A percentile compares a stretch with the other conserved stretches of the same genome.
Conservation (phyloP, 2,797 vertebrate genomes). For the Pangasius sanitwongsei region DNA sequence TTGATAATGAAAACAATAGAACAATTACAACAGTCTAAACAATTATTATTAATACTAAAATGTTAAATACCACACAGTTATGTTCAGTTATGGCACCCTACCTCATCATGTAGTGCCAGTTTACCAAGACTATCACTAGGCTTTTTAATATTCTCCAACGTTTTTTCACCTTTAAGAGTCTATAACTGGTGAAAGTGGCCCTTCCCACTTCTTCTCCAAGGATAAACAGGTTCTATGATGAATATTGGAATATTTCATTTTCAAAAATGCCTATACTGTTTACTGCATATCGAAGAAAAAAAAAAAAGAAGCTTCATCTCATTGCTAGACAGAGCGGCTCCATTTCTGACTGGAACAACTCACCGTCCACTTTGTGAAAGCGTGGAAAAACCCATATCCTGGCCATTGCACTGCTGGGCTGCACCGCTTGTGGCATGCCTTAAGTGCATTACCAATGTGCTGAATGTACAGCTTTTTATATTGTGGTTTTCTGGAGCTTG, state of each 20-base stretch:
- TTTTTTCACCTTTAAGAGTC: neutral
- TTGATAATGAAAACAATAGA: neutral
- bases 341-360: slow-evolving; percentile 86
- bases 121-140: slow-evolving; percentile 45
- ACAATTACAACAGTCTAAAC: neutral
- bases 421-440: slow-evolving; percentile 75
- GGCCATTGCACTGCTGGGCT: slow-evolving; percentile 74
- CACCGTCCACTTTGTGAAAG: slow-evolving; percentile 81
- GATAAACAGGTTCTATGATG: slow-evolving; percentile 53
- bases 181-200: slow-evolving; percentile 1
- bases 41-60: neutral
- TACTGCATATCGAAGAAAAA: slow-evolving; percentile 74
- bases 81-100: slow-evolving; percentile 23
- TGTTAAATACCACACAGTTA: neutral
- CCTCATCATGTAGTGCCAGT: slow-evolving; percentile 59
- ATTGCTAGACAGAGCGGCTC: slow-evolving; percentile 83
- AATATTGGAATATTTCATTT: slow-evolving; percentile 64
- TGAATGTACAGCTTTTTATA: slow-evolving; percentile 80
- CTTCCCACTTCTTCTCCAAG: slow-evolving; percentile 7
- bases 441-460: slow-evolving; percentile 81
- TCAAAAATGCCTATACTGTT: slow-evolving; percentile 72
- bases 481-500: slow-evolving; percentile 77
- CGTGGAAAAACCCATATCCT: slow-evolving; percentile 91
- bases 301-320: slow-evolving; percentile 57
- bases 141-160: neutral